These are phyloP conservation scores for Spheniscus mendiculus DNA, from an alignment of 2,113 vertebrate genomes.

Conservation along the genomic window DNA sequence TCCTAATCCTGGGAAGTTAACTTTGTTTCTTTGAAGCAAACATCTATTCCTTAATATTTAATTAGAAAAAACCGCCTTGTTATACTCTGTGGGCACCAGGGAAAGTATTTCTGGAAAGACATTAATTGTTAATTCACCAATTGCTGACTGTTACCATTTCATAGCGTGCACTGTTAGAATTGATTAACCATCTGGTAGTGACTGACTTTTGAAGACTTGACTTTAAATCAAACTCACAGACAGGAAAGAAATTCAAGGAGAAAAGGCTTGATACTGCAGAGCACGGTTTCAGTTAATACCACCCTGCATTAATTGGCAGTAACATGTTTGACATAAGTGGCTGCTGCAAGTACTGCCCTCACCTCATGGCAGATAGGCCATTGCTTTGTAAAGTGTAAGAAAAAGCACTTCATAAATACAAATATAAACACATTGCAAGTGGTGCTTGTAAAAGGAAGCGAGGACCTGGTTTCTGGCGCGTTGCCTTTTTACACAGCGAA, in stretches of 20 bases:
- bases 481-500: slow-evolving; percentile 58
- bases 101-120: slow-evolving; percentile 23
- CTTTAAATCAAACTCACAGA: slow-evolving; percentile 47
- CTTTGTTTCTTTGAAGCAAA: background rate
- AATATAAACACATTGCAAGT: slow-evolving; percentile 70
- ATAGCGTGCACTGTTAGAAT: background rate
- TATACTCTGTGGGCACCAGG: background rate
- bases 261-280: slow-evolving; percentile 7
- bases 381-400: slow-evolving; percentile 66
- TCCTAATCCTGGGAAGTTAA: background rate
- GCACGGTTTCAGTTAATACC: slow-evolving; percentile 40
- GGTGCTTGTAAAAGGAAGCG: slow-evolving; percentile 61
- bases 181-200: slow-evolving; percentile 52
- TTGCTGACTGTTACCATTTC: slow-evolving; percentile 8
- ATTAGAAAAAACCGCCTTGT: background rate
- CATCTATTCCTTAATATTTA: background rate
- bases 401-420: slow-evolving; percentile 74
- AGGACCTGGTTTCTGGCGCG: slow-evolving; percentile 45
- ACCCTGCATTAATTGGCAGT: slow-evolving; percentile 66
- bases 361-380: slow-evolving; percentile 29
- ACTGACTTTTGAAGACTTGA: slow-evolving; percentile 43
- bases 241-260: slow-evolving; percentile 17
- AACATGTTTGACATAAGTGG: slow-evolving; percentile 57
- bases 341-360: slow-evolving; percentile 24
- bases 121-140: slow-evolving; percentile 8